Percentiles rank a stretch among this genome's conserved stretches.
These are phyloP conservation scores for Australoheros facetus DNA, from an alignment of 2,797 vertebrate species.

Conservation along the genomic window DNA sequence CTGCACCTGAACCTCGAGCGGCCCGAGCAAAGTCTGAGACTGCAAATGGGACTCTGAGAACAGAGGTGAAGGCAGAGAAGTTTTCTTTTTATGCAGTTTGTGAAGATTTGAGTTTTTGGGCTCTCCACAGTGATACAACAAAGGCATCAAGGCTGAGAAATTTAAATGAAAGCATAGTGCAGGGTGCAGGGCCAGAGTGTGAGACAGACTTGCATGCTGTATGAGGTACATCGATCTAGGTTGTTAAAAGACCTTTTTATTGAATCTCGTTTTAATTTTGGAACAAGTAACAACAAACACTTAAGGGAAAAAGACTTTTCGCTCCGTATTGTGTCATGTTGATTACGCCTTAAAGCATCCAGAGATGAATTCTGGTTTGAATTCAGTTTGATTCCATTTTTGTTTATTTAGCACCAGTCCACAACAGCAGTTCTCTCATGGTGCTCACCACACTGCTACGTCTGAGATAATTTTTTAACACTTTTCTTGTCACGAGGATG, in stretches of 20 bases:
- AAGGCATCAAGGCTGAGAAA: slow-evolving; percentile 1
- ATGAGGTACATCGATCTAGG: slow-evolving; percentile 10
- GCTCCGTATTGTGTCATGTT: slow-evolving; percentile 40
- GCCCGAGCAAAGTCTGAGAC: slow-evolving; percentile 10
- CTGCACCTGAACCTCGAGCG: slow-evolving; percentile 61
- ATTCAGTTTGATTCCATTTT: background rate
- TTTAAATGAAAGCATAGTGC: background rate
- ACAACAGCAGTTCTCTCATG: background rate
- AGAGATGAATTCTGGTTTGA: background rate
- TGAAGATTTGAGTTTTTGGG: background rate
- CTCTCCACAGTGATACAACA: background rate
- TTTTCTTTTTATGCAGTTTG: background rate
- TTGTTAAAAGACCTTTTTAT: slow-evolving; percentile 15
- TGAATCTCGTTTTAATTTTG: slow-evolving; percentile 23
- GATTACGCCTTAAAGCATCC: slow-evolving; percentile 49
- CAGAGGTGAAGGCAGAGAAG: slow-evolving; percentile 23
- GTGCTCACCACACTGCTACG: slow-evolving; percentile 15
- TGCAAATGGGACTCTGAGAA: background rate
- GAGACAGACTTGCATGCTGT: slow-evolving; percentile 14
- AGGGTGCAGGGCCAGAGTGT: slow-evolving; percentile 1
- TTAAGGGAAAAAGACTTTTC: slow-evolving; percentile 20
- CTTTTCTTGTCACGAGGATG: slow-evolving; percentile 34
- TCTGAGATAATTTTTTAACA: slow-evolving; percentile 39
- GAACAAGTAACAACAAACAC: slow-evolving; percentile 8
- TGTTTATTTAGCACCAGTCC: background rate